phyloP scores from a whole-genome alignment of 2,797 vertebrate genomes.

The Channallabes apus region DNA sequence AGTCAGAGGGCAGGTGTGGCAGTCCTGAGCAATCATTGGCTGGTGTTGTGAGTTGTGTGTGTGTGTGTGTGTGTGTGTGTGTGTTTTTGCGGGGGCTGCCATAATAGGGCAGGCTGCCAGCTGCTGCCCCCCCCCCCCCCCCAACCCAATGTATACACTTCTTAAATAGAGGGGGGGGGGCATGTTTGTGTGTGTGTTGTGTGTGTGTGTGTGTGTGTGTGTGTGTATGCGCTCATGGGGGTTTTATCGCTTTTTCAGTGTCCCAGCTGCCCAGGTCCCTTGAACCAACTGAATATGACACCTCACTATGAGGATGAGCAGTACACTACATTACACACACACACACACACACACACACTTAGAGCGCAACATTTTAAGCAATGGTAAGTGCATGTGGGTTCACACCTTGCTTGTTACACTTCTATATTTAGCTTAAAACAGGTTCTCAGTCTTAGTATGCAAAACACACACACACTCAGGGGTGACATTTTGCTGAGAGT shows the following conservation, averaged over 20 bases:
- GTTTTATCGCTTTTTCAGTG: slow-evolving; percentile 49
- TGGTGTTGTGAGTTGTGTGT: slow-evolving; percentile 80
- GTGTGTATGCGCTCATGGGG: slow-evolving; percentile 16
- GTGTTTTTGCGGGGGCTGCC: slow-evolving; percentile 73
- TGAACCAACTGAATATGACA: slow-evolving; percentile 55
- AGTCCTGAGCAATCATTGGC: slow-evolving; percentile 84
- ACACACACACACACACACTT: slow-evolving; percentile 34
- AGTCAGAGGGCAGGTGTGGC: slow-evolving; percentile 84
- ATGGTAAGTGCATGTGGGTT: neutral
- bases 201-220: slow-evolving; percentile 23
- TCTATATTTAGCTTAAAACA: slow-evolving; percentile 46
- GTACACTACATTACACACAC: slow-evolving; percentile 18
- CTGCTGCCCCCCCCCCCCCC: slow-evolving; percentile 75
- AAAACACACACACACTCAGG: slow-evolving; percentile 21
- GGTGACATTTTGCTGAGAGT: neutral
- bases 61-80: slow-evolving; percentile 70
- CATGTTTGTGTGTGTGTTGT: slow-evolving; percentile 32
- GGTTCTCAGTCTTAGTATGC: slow-evolving; percentile 9
- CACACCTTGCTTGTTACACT: slow-evolving; percentile 20
- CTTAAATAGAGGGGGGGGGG: slow-evolving; percentile 45
- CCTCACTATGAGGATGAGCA: slow-evolving; percentile 50
- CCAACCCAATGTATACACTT: slow-evolving; percentile 57
- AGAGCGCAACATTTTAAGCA: slow-evolving; percentile 9
- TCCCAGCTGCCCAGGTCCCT: slow-evolving; percentile 62
- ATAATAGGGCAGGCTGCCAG: slow-evolving; percentile 84